phyloP scores from a whole-genome alignment of 1,140 invertebrate genomes.

The Drosophila serrata region DNA sequence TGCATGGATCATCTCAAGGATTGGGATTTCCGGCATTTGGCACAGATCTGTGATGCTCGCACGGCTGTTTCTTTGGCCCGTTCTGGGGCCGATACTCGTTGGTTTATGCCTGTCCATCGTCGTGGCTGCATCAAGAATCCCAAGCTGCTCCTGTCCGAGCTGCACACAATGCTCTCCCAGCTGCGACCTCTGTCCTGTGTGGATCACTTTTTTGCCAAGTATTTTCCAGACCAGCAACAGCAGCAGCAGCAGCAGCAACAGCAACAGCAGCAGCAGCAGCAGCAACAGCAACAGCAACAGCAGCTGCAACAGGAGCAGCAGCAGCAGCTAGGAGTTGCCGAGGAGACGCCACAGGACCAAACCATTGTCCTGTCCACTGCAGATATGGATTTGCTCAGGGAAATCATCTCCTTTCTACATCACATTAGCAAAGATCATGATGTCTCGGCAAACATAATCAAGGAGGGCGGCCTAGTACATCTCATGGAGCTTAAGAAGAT shows the following conservation, averaged over 20 bases:
- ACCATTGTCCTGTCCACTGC: conserved; percentile 51
- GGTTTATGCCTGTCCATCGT: conserved; percentile 86
- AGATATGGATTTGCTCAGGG: conserved; percentile 76
- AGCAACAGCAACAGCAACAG: not conserved
- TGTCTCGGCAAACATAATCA: conserved; percentile 60
- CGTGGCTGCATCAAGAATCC: conserved; percentile 80
- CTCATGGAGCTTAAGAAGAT: conserved; percentile 87
- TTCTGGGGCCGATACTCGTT: conserved; percentile 86
- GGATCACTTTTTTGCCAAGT: conserved; percentile 82
- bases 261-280: not conserved
- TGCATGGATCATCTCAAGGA: conserved; percentile 85
- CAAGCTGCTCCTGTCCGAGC: conserved; percentile 74
- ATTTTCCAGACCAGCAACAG: conserved; percentile 71
- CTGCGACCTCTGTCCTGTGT: conserved; percentile 71
- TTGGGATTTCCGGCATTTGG: conserved; percentile 88
- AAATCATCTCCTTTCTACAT: conserved; percentile 86
- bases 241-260: not conserved
- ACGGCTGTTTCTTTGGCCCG: conserved; percentile 89
- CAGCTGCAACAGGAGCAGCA: not conserved
- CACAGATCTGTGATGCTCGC: conserved; percentile 88
- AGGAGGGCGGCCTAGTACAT: conserved; percentile 87
- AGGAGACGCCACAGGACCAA: conserved; percentile 42
- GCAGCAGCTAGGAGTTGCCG: conserved; percentile 13
- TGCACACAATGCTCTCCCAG: conserved; percentile 64
- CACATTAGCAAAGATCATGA: conserved; percentile 87